Base-by-base conservation (phyloP, 92 coral and sea anemone species). In the Montipora capitata region DNA sequence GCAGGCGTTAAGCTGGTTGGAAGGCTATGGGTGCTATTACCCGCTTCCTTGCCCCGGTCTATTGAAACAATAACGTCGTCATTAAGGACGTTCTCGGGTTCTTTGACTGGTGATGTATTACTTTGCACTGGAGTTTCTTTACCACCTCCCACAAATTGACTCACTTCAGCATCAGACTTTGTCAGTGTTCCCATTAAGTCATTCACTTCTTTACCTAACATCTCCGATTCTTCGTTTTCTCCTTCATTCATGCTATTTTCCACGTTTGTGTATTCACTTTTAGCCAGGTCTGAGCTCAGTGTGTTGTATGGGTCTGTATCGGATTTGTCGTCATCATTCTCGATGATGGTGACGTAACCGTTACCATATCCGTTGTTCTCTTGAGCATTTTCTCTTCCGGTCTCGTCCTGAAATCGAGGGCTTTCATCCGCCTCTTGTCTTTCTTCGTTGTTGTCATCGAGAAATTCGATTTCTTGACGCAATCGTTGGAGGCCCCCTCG, bases 391-490 rank as follows among this genome's bases (percentile, higher is more conserved):
- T 76, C 88, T 51, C 27, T 76, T 40, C 20, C 82, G 27, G 42
- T 65, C 18, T 54, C 42, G 20, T 85, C 89, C n/a, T 76, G 65
- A 48, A 74, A 74, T 38, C 16, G 73, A 15, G 77, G 80, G 11
- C 74, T 45, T 74, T 14, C 89, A 38, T 42, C 40, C 5, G 40
- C 76, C 9, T 65, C 51, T 49, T 85, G 76, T 40, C 16, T 85
- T 20, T 39, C 48, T 10, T 59, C 83, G n/a, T 77, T 40, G 27
- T 3, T 75, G 83, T 85, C 89, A 54, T 49, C 83, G 52, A 64
- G 18, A 27, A 75, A 17, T 63, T 85, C 89, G 54, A 85, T 85
- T 35, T 85, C 76, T 51, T 85, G 89, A 65, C 89, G 89, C 2
- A 79, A 78, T 18, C 63, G 58, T 73, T 62, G 59, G 1, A 72